Base-by-base conservation (phyloP, 2,113 vertebrate species). In the Epinephelus fuscoguttatus region DNA sequence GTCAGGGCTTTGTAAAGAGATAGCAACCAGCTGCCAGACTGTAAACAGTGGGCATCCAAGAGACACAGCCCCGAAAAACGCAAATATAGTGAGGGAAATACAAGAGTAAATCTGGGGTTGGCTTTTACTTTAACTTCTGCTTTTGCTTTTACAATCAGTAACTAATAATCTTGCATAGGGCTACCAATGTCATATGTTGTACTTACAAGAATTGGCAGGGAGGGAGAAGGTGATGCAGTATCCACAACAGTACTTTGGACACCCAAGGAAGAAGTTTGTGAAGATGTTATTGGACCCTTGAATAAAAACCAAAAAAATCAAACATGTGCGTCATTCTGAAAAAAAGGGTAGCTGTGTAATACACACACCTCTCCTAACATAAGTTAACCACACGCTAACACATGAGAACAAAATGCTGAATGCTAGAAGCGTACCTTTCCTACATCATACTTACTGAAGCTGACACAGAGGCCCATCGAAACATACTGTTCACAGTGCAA, bases 371-470 rank as follows among this genome's bases (percentile, higher is more conserved):
- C 42, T 45, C 42, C 42, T 45, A 37, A 37, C 33, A 37, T 6
- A 37, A 37, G 33, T 37, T 37, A 37, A 37, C 6, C 33, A 37
- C 33, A 37, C 6, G 1, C 33, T 37, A 37, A 37, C 33, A 37
- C 6, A 30, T 30, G 33, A 37, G 33, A 37, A 37, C 33, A 37
- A 37, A 37, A 37, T 7, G 33, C 33, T 37, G 6, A 30, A 52
- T 33, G 21, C 13, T 30, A 13, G 25, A 11, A 69, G 21, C 4
- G 12, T 3, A 53, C 18, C 27, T 13, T 30, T 30, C 13, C 18
- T 2, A 52, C 7, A 13, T 59, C 42, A 61, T 4, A 73, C 71
- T 52, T 62, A 74, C 45, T 50, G 71, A 74, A 4, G 57, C 52
- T 23, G 49, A 23, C 8, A 52, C 18, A 33, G 70, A 49, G 17